These are phyloP conservation scores for Glyphotaelius pellucidus DNA, from an alignment of 2,888 invertebrate species.

Conservation along the genomic window DNA sequence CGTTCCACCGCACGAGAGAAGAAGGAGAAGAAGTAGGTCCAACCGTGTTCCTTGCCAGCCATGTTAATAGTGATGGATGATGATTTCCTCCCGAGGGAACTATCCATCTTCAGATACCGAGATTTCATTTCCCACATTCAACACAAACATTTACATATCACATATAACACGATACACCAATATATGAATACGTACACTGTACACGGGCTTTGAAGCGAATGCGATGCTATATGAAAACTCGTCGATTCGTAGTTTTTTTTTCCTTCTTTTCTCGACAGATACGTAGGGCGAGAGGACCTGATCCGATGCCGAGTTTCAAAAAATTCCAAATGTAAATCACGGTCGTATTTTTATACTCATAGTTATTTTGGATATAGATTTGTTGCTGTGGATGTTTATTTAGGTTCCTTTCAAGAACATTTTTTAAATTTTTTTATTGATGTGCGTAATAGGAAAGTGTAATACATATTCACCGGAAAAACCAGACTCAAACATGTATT, in stretches of 20 bases:
- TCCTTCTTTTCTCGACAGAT: background rate
- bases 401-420: too few species aligned
- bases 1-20: background rate
- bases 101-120: conserved; percentile 54
- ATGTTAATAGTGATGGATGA: conserved; percentile 58
- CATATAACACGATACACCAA: background rate
- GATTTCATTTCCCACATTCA: conserved; percentile 34
- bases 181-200: background rate
- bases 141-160: conserved; percentile 23
- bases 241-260: background rate
- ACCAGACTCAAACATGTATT: too few species aligned
- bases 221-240: background rate
- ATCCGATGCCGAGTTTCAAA: background rate
- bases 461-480: too few species aligned
- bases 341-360: background rate
- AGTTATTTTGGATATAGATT: background rate
- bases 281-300: background rate
- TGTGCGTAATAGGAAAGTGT: too few species aligned
- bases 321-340: background rate
- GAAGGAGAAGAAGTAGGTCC: background rate
- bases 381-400: background rate
- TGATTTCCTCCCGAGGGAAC: conserved; percentile 47
- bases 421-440: too few species aligned
- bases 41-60: background rate
- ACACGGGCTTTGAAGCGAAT: background rate